Evolutionary conservation across 2,113 vertebrate genomes (phyloP).

Genomic region (Equus quagga): DNA sequence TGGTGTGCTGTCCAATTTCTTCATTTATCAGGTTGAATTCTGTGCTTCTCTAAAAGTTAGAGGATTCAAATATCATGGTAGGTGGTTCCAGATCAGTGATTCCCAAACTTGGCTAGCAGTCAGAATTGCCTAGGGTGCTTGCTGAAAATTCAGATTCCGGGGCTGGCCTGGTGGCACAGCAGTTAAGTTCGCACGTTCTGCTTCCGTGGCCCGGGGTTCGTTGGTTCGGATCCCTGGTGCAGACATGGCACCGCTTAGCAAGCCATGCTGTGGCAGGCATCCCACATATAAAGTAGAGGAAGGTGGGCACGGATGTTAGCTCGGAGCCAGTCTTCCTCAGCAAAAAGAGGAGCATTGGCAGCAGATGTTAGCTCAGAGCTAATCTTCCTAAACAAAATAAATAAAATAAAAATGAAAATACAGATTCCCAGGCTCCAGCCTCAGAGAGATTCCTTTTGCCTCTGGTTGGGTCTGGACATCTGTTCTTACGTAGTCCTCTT

Average conservation of each 20-base stretch:
- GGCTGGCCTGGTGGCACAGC: neutral
- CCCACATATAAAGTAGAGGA: too few relatives aligned
- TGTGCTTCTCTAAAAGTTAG: neutral
- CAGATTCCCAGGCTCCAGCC: neutral
- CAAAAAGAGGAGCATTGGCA: too few relatives aligned
- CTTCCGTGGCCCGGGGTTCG: too few relatives aligned
- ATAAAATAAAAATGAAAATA: neutral
- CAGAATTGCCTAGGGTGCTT: neutral
- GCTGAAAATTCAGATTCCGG: neutral
- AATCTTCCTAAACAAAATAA: too few relatives aligned
- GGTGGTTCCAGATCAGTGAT: neutral
- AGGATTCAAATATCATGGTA: neutral
- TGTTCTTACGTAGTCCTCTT: neutral
- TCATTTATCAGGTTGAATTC: neutral
- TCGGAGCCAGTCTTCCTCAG: too few relatives aligned
- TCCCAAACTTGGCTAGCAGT: neutral
- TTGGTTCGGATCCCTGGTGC: too few relatives aligned
- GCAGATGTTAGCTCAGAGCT: too few relatives aligned
- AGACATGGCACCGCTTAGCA: too few relatives aligned
- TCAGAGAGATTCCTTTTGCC: fast-evolving
- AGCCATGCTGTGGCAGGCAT: too few relatives aligned
- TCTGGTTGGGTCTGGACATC: neutral
- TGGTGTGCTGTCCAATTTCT: fast-evolving
- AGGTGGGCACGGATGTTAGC: too few relatives aligned
- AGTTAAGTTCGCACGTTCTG: too few relatives aligned